phyloP scores from a whole-genome alignment of 2,888 invertebrate genomes.

The Leptothorax acervorum region DNA sequence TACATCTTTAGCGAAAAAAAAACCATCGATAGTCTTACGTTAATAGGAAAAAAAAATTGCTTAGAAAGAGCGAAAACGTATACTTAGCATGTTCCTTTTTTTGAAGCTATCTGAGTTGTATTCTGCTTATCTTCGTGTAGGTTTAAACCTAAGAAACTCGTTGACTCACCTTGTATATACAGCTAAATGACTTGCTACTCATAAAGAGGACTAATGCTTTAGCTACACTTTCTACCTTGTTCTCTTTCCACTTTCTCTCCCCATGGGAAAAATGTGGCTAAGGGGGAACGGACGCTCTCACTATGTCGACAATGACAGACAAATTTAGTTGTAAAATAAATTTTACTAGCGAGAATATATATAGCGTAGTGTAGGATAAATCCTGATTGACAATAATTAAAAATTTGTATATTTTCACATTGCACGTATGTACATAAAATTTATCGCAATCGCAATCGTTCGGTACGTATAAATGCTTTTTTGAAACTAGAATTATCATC shows the following conservation, averaged over 20 bases:
- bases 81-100: neutral
- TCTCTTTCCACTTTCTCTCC: slow-evolving; percentile 36
- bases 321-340: neutral
- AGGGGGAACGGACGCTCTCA: slow-evolving; percentile 3
- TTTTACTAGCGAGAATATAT: neutral
- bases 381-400: slow-evolving; percentile 21
- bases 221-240: slow-evolving; percentile 39
- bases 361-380: neutral
- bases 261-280: neutral
- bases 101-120: neutral
- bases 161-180: neutral
- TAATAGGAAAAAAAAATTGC: neutral
- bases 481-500: slow-evolving; percentile 24
- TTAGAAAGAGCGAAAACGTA: neutral
- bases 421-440: slow-evolving; percentile 32
- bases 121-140: neutral
- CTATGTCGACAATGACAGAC: neutral
- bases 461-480: slow-evolving; percentile 16
- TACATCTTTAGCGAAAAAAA: neutral
- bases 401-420: slow-evolving; percentile 43
- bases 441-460: neutral
- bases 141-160: neutral
- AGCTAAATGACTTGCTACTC: slow-evolving; percentile 13
- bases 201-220: slow-evolving; percentile 3
- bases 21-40: neutral